A percentile compares a stretch with the other conserved stretches of the same genome.
Evolutionary conservation across 2,888 invertebrate species (phyloP).

Genomic region (Aleiodes testaceus): DNA sequence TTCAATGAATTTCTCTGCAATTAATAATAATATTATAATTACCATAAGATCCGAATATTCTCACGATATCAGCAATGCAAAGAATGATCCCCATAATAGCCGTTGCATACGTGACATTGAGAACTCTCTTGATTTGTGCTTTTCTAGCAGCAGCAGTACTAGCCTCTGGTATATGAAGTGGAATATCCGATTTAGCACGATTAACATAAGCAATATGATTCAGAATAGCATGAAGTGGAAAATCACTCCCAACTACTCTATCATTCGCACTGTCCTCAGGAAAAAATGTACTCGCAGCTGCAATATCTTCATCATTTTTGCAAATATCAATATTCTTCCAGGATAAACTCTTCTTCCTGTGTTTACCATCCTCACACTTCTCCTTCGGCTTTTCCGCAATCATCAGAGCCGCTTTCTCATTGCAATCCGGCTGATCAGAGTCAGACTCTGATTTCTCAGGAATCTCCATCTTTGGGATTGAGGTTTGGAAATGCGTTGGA

Average conservation of each 20-base stretch:
- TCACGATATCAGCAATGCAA: conserved; percentile 74
- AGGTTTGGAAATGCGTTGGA: conserved; percentile 61
- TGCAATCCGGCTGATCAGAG: conserved; percentile 68
- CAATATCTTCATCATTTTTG: conserved; percentile 67
- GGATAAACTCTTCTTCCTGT: conserved; percentile 71
- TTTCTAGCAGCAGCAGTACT: conserved; percentile 65
- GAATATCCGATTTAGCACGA: conserved; percentile 70
- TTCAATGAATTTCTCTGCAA: background rate
- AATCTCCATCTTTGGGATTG: conserved; percentile 59
- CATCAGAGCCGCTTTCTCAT: conserved; percentile 67
- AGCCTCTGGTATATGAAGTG: conserved; percentile 66
- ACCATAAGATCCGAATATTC: conserved; percentile 76
- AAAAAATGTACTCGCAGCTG: conserved; percentile 70
- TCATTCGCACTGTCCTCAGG: conserved; percentile 58
- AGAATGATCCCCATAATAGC: conserved; percentile 75
- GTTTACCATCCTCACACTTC: conserved; percentile 58
- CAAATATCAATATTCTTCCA: conserved; percentile 69
- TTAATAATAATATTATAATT: conserved; percentile 41
- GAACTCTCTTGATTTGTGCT: conserved; percentile 73
- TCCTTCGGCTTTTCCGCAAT: conserved; percentile 57
- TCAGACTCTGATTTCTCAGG: conserved; percentile 68
- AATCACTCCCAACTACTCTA: conserved; percentile 64
- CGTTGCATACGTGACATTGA: conserved; percentile 75
- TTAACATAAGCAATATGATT: conserved; percentile 76
- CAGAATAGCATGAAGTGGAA: conserved; percentile 74